Percentiles rank a stretch among this genome's conserved stretches.
phyloP scores from a whole-genome alignment of 1,140 invertebrate species.

The Hyphantria cunea region DNA sequence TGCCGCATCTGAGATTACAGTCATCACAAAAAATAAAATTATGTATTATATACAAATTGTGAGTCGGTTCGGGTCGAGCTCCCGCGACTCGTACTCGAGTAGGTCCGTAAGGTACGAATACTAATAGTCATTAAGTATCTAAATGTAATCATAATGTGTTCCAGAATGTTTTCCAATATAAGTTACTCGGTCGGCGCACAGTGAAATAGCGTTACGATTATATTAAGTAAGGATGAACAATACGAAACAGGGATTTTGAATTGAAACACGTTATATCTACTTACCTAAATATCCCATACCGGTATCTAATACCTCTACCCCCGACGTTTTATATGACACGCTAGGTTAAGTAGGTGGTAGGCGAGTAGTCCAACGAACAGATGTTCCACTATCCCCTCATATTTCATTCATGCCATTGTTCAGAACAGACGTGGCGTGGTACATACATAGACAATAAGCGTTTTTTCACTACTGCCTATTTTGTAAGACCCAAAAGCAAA shows the following conservation, averaged over 20 bases:
- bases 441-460: not conserved
- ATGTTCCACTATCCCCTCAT: constrained; percentile 2
- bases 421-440: not conserved
- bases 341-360: constrained; percentile 19
- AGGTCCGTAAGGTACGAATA: constrained; percentile 6
- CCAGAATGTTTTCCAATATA: constrained; percentile 70
- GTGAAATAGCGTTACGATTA: constrained; percentile 42
- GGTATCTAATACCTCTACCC: constrained; percentile 31
- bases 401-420: not conserved
- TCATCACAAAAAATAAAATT: not conserved
- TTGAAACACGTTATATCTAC: constrained; percentile 40
- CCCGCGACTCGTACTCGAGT: not conserved
- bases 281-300: constrained; percentile 30
- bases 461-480: no score
- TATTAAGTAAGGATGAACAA: constrained; percentile 52
- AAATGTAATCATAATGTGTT: constrained; percentile 69
- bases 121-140: constrained; percentile 36
- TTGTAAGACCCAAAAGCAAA: no score
- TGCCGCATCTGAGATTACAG: not conserved
- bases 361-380: constrained; percentile 5
- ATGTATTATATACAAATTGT: not conserved
- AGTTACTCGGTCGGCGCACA: constrained; percentile 53
- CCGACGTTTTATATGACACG: constrained; percentile 23
- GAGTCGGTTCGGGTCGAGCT: constrained; percentile 1
- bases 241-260: constrained; percentile 67